A percentile compares a stretch with the other conserved stretches of the same genome.
Conservation (phyloP, 2,113 vertebrate species). For the Alectura lathami region DNA sequence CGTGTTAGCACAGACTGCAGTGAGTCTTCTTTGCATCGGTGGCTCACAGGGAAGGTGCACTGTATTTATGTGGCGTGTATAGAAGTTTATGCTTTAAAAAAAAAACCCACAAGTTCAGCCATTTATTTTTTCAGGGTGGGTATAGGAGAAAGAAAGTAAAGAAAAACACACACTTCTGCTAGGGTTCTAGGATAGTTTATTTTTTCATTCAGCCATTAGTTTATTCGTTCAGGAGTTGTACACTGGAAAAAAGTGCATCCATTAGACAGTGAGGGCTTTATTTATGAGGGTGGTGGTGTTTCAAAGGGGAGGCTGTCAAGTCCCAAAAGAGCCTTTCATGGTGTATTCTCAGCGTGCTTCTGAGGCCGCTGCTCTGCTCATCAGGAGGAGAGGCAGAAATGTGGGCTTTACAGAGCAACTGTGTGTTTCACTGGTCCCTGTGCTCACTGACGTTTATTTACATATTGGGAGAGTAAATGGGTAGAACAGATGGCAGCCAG, state of each 20-base stretch:
- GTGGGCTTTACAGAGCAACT: slow-evolving; percentile 77
- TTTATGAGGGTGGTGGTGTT: slow-evolving; percentile 69
- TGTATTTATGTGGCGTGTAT: slow-evolving; percentile 22
- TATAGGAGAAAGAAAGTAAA: slow-evolving; percentile 47
- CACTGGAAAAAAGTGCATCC: slow-evolving; percentile 68
- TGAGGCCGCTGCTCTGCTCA: slow-evolving; percentile 74
- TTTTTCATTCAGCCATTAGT: slow-evolving; percentile 76
- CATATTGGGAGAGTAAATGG: slow-evolving; percentile 78
- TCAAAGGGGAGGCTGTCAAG: slow-evolving; percentile 68
- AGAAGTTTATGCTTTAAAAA: slow-evolving; percentile 23
- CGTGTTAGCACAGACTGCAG: slow-evolving; percentile 20
- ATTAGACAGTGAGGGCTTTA: slow-evolving; percentile 74
- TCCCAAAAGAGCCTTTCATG: slow-evolving; percentile 69
- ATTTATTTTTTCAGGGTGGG: slow-evolving; percentile 49
- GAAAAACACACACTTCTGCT: slow-evolving; percentile 64
- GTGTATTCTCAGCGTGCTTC: slow-evolving; percentile 72
- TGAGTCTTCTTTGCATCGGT: slow-evolving; percentile 16
- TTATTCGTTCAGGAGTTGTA: slow-evolving; percentile 73
- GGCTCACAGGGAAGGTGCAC: slow-evolving; percentile 21
- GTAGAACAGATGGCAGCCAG: slow-evolving; percentile 85
- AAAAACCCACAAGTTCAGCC: slow-evolving; percentile 41
- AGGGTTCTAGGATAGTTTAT: slow-evolving; percentile 63
- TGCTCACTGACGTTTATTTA: slow-evolving; percentile 80
- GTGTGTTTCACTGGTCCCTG: slow-evolving; percentile 71
- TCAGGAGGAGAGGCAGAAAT: slow-evolving; percentile 77